These are phyloP conservation scores for Stegastes partitus DNA, from an alignment of 2,113 vertebrate genomes.

Conservation along the genomic window DNA sequence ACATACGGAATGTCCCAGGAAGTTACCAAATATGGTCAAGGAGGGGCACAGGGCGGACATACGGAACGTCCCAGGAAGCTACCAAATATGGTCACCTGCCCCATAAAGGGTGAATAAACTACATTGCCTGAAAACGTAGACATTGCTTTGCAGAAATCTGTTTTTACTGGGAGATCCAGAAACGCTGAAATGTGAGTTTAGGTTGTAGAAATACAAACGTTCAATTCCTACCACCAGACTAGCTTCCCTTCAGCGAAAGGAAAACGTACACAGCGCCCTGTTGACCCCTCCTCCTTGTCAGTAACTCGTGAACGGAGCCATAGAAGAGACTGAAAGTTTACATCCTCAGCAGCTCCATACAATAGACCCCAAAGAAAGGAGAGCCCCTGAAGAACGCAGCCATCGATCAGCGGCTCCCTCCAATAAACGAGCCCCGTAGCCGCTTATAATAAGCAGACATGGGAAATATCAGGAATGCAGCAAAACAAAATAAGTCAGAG, in stretches of 20 bases:
- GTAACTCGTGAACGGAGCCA: not conserved
- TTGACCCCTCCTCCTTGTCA: not conserved
- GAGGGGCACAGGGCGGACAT: too few species aligned
- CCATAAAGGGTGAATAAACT: too few species aligned
- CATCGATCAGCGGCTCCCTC: not conserved
- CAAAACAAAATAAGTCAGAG: constrained; percentile 18
- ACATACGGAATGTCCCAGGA: too few species aligned
- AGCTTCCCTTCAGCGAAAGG: not conserved
- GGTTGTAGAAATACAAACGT: not conserved
- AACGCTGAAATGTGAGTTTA: not conserved
- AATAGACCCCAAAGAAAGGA: constrained; percentile 11
- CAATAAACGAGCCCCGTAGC: constrained; percentile 28
- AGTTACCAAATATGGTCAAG: too few species aligned
- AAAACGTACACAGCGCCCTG: not conserved
- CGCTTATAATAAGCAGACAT: constrained; percentile 41
- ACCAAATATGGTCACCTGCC: too few species aligned
- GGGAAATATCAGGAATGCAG: constrained; percentile 24
- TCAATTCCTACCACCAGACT: not conserved
- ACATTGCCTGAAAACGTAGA: too few species aligned
- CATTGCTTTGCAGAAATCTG: too few species aligned
- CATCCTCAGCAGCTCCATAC: not conserved
- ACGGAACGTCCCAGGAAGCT: too few species aligned
- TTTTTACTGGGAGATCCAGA: too few species aligned
- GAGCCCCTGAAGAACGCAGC: not conserved
- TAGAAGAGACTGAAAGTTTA: not conserved